A percentile compares a stretch with the other conserved stretches of the same genome.
Conservation (phyloP, 2,113 vertebrate species). For the Epinephelus moara region DNA sequence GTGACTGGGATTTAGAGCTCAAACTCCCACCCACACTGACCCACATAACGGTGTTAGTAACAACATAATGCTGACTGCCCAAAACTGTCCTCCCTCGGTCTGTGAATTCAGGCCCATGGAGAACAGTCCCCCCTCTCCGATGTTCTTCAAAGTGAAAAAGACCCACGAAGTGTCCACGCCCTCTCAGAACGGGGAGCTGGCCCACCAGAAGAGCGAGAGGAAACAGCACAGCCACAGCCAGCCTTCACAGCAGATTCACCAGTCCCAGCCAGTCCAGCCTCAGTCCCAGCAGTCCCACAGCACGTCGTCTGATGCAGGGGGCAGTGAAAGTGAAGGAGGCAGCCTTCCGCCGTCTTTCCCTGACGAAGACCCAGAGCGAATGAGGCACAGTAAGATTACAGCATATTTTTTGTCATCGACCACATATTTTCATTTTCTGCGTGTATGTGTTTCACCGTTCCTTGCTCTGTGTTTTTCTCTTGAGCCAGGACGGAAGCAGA, state of each 20-base stretch:
- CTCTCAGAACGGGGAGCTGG: constrained; percentile 89
- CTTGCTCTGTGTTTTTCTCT: constrained; percentile 80
- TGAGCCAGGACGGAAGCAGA: constrained; percentile 99
- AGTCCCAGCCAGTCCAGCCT: constrained; percentile 52
- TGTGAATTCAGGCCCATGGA: constrained; percentile 87
- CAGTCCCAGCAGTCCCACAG: constrained; percentile 75
- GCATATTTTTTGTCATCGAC: neutral
- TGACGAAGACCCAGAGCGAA: constrained; percentile 94
- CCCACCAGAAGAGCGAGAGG: constrained; percentile 80
- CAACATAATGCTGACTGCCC: constrained; percentile 27
- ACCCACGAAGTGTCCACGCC: constrained; percentile 84
- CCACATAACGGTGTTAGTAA: constrained; percentile 16
- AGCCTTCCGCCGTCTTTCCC: constrained; percentile 81
- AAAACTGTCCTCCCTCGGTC: constrained; percentile 29
- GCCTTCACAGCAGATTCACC: constrained; percentile 65
- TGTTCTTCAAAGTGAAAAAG: constrained; percentile 93
- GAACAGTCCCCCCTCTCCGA: constrained; percentile 85
- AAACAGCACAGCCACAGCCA: constrained; percentile 77
- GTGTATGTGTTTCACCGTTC: constrained; percentile 83
- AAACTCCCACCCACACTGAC: constrained; percentile 24
- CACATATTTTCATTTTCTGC: constrained; percentile 1
- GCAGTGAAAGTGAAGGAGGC: constrained; percentile 81
- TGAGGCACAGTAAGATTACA: constrained; percentile 94
- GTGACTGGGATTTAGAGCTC: constrained; percentile 75
- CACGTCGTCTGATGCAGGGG: constrained; percentile 76